These are phyloP conservation scores for Agelastica alni DNA, from an alignment of 2,888 invertebrate genomes.

Conservation along the genomic window DNA sequence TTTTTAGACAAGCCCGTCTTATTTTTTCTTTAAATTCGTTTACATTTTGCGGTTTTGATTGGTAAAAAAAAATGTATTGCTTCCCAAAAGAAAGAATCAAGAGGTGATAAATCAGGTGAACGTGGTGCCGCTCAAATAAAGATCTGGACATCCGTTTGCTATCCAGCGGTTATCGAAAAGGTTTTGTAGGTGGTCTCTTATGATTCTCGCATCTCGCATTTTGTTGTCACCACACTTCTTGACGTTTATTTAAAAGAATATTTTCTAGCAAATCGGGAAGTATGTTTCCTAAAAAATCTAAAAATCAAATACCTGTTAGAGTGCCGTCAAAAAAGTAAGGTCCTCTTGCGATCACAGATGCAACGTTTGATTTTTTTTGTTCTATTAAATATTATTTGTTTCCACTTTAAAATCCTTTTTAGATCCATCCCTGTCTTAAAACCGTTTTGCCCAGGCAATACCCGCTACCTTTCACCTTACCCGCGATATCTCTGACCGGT, in stretches of 20 bases:
- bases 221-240: slow-evolving; percentile 2
- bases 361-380: too few species aligned
- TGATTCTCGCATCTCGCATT: not conserved
- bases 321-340: too few species aligned
- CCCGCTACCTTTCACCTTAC: too few species aligned
- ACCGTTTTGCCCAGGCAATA: too few species aligned
- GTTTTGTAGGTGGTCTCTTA: not conserved
- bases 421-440: too few species aligned
- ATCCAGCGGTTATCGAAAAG: slow-evolving; percentile 3
- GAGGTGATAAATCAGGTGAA: not conserved
- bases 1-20: not conserved
- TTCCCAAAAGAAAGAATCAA: not conserved
- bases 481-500: too few species aligned
- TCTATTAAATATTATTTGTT: too few species aligned
- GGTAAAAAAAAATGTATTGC: too few species aligned
- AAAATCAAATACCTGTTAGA: too few species aligned
- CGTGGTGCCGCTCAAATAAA: not conserved
- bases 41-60: slow-evolving; percentile 14
- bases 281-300: too few species aligned
- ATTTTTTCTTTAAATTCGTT: slow-evolving; percentile 24
- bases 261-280: slow-evolving; percentile 2
- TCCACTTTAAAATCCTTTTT: too few species aligned
- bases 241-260: not conserved
- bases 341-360: too few species aligned
- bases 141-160: not conserved